Evolutionary conservation across 2,113 vertebrate genomes (phyloP), one percentile per base, ranked within the genome.

Genomic region (Mesitornis unicolor): DNA sequence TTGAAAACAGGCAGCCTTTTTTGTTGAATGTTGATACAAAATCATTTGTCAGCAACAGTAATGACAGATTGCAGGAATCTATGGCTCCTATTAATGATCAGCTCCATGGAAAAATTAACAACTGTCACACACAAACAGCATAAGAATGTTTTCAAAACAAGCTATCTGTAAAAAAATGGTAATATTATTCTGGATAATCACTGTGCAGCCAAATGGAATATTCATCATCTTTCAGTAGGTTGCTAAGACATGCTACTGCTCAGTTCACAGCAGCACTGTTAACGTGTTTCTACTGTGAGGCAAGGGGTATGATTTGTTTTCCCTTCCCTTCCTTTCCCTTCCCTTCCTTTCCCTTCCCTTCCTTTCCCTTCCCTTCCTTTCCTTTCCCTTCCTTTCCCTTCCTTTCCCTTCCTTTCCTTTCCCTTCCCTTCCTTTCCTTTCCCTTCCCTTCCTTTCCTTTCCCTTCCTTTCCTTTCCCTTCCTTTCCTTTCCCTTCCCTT

Each of bases 131-230:
- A 89, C 33, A 92, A 95, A 92, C 31, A 76, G 88, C 42, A 0
- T 57, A 67, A 93, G 80, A 95, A 84, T 92, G 48, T 97, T 93
- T 97, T 91, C 91, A 90, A 93, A 97, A 94, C 95, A 94, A 84
- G 78, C 78, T 75, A 50, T 77, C 87, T 84, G 51, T 78, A 26
- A 89, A 80, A 69, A 95, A 85, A 79, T 3, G 10, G 47, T 81
- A 69, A 12, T 54, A 45, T 71, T 94, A 93, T 89, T 77, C 65
- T 94, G 92, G 61, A 87, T 97, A 89, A 96, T 87, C 65, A 84
- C 67, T 81, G 42, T 47, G 69, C 51, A 96, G 91, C 70, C 73
- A 95, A 65, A 33, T 47, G 84, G 95, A 93, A 83, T n/a, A 87
- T 36, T 93, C 70, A 87, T 13, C 81, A 76, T 67, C 75, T 89